A percentile compares a stretch with the other conserved stretches of the same genome.
These are phyloP conservation scores for Trinorchestia longiramus DNA, from an alignment of 1,140 invertebrate species.

Conservation along the genomic window DNA sequence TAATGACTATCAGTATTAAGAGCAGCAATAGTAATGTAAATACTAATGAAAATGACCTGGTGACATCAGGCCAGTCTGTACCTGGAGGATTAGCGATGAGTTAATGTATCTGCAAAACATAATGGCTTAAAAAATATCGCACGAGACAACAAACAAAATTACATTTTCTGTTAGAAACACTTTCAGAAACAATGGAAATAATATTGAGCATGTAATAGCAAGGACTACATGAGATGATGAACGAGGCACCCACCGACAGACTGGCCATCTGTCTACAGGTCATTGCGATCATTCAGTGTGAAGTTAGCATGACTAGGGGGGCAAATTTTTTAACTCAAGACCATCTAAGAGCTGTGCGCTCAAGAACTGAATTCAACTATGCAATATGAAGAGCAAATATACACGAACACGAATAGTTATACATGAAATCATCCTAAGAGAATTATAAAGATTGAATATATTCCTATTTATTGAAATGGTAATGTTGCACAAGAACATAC, in stretches of 20 bases:
- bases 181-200: not conserved
- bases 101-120: not conserved
- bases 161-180: not conserved
- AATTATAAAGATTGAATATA: not conserved
- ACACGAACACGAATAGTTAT: not conserved
- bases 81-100: not conserved
- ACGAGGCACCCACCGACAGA: constrained; percentile 18
- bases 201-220: not conserved
- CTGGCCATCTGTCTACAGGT: constrained; percentile 25
- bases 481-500: not conserved
- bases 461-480: not conserved
- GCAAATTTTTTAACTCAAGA: not conserved
- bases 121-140: not conserved
- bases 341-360: not conserved
- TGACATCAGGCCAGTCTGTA: constrained; percentile 16
- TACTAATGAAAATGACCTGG: constrained; percentile 11
- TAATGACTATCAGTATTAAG: not conserved
- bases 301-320: not conserved
- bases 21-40: not conserved
- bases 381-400: not conserved
- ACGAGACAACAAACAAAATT: not conserved
- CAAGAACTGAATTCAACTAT: not conserved
- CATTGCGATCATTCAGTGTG: not conserved
- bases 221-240: not conserved
- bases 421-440: not conserved